These are phyloP conservation scores for Lysiphlebus fabarum DNA, from an alignment of 1,140 invertebrate species.

Conservation along the genomic window DNA sequence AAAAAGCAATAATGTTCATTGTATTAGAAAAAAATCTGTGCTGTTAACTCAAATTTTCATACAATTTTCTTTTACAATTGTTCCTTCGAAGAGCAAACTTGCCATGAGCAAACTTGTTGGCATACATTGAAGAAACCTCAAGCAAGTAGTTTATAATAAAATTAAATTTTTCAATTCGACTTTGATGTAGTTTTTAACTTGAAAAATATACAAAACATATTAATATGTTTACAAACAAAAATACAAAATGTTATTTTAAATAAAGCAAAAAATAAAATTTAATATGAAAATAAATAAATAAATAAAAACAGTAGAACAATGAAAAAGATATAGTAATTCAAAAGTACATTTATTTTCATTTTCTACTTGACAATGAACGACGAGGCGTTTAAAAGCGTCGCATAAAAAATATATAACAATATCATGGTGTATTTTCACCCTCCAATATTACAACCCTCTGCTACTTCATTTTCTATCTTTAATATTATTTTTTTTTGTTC, in stretches of 20 bases:
- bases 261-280: no score
- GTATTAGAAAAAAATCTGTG: conserved; percentile 37
- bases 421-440: neutral
- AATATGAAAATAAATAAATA: no score
- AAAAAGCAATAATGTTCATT: conserved; percentile 26
- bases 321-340: conserved; percentile 5
- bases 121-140: no score
- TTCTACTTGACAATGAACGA: conserved; percentile 17
- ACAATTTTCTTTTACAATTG: no score
- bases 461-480: conserved; percentile 3
- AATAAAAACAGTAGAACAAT: neutral
- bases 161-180: no score
- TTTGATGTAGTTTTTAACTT: no score
- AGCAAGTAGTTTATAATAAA: no score
- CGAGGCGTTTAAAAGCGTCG: conserved; percentile 16
- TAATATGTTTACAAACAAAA: no score
- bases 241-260: conserved; percentile 10
- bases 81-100: no score
- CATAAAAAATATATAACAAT: conserved; percentile 18
- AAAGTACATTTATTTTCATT: conserved; percentile 12
- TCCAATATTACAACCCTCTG: neutral
- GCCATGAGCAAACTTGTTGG: no score
- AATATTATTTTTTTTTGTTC: conserved; percentile 7
- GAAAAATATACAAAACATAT: no score
- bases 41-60: conserved; percentile 21